Percentiles rank a stretch among this genome's conserved stretches.
These are phyloP conservation scores for Drosophila mulleri DNA, from an alignment of 2,888 invertebrate species.

Conservation along the genomic window DNA sequence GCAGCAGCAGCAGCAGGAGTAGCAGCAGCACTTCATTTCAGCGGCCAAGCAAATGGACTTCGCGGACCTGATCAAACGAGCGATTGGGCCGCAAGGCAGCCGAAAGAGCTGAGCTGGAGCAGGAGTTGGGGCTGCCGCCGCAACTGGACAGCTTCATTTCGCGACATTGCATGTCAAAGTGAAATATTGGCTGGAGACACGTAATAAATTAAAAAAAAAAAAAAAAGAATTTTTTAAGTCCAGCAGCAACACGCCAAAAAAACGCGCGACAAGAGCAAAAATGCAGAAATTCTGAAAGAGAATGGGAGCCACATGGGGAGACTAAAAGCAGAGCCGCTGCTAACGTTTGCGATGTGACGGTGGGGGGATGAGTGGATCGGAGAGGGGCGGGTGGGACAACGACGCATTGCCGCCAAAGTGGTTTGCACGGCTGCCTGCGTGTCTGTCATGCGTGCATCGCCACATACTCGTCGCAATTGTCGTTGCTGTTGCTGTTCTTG, in stretches of 20 bases:
- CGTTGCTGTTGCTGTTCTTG: conserved; percentile 33
- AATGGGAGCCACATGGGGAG: conserved; percentile 24
- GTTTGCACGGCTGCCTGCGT: conserved; percentile 79
- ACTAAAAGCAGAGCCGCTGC: conserved; percentile 24
- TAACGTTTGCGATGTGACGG: neutral
- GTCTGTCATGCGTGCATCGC: conserved; percentile 77
- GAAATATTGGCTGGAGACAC: conserved; percentile 84
- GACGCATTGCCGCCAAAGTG: conserved; percentile 76
- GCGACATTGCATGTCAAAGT: conserved; percentile 84
- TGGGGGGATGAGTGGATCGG: neutral
- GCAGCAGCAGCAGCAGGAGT: conserved; percentile 9
- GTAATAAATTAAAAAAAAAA: conserved; percentile 84
- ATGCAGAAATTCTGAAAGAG: conserved; percentile 19
- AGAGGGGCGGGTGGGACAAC: conserved; percentile 3
- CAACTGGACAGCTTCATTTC: conserved; percentile 83
- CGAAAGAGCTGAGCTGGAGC: neutral
- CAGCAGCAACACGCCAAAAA: conserved; percentile 46
- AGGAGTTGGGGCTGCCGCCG: conserved; percentile 44
- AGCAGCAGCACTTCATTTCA: conserved; percentile 55
- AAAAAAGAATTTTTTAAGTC: conserved; percentile 70
- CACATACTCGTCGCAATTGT: conserved; percentile 62
- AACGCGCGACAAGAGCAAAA: conserved; percentile 22
- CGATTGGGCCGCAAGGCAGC: conserved; percentile 8
- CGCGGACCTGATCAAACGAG: conserved; percentile 38
- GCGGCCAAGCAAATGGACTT: conserved; percentile 62